phyloP scores from a whole-genome alignment of 1,140 invertebrate species.

The Hylyphantes graminicola region DNA sequence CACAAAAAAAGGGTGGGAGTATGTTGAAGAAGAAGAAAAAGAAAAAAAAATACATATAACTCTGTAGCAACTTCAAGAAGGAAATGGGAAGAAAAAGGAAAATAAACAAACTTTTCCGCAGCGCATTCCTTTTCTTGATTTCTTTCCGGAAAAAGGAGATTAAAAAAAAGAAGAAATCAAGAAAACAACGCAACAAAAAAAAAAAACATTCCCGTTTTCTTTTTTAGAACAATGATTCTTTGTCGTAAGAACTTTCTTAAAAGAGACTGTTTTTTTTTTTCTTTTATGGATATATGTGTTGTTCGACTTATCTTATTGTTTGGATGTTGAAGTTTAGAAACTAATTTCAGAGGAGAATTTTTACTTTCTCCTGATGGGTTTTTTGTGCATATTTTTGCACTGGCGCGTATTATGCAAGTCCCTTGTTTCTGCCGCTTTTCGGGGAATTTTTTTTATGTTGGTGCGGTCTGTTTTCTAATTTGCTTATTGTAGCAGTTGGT shows the following conservation, averaged over 20 bases:
- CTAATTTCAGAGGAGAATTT: conserved; percentile 58
- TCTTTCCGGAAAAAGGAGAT: conserved; percentile 60
- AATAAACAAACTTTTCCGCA: conserved; percentile 61
- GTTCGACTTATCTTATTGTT: conserved; percentile 58
- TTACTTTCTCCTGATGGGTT: conserved; percentile 57
- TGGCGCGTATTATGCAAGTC: background rate
- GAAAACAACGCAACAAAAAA: conserved; percentile 2
- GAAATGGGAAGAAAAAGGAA: conserved; percentile 53
- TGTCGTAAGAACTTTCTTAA: conserved; percentile 61
- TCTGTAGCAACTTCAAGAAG: conserved; percentile 47
- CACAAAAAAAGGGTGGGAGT: no score
- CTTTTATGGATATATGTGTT: conserved; percentile 21
- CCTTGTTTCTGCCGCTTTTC: background rate
- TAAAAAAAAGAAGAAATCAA: conserved; percentile 53
- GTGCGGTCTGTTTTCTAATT: conserved; percentile 49
- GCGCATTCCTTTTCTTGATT: conserved; percentile 59
- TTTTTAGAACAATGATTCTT: conserved; percentile 60
- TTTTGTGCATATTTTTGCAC: conserved; percentile 39
- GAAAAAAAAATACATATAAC: conserved; percentile 27
- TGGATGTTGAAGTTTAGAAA: conserved; percentile 61
- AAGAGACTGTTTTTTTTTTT: conserved; percentile 32
- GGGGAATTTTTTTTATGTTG: background rate
- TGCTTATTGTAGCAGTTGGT: conserved; percentile 51
- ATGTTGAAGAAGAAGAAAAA: conserved; percentile 27
- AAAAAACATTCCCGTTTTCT: conserved; percentile 46